Evolutionary conservation across 2,797 vertebrate species (phyloP).

Genomic region (Hippoglossus hippoglossus): DNA sequence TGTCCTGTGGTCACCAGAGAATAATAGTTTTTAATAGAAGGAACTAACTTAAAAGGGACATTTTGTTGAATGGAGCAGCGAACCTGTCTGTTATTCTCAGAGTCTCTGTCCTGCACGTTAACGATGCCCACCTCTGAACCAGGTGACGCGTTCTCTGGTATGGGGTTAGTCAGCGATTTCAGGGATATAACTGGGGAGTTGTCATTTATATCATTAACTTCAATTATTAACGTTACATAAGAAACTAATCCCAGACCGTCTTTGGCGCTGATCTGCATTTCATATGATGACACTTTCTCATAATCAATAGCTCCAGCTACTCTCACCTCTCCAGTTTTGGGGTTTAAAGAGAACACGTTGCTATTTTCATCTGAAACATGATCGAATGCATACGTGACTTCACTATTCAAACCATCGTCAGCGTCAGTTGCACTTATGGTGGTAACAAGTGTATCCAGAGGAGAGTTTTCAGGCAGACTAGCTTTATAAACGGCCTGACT

Average conservation of each 20-base stretch:
- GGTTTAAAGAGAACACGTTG: slow-evolving; percentile 67
- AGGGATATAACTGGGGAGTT: slow-evolving; percentile 64
- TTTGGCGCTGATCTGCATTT: slow-evolving; percentile 78
- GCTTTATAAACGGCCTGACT: not conserved
- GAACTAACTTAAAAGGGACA: no score
- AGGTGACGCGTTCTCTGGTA: slow-evolving; percentile 62
- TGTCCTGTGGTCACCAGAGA: no score
- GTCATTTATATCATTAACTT: slow-evolving; percentile 74
- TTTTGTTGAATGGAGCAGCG: no score
- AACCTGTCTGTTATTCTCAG: no score
- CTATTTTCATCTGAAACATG: slow-evolving; percentile 67
- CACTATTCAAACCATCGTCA: slow-evolving; percentile 75
- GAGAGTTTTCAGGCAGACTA: not conserved
- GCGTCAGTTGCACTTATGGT: slow-evolving; percentile 72
- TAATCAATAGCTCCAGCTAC: slow-evolving; percentile 67
- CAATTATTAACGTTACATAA: slow-evolving; percentile 68
- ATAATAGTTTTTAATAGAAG: no score
- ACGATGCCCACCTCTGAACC: not conserved
- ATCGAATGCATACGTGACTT: slow-evolving; percentile 77
- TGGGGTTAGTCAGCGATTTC: slow-evolving; percentile 57
- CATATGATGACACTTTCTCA: slow-evolving; percentile 67
- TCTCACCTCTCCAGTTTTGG: slow-evolving; percentile 69
- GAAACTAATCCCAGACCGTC: slow-evolving; percentile 76
- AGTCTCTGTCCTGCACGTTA: no score
- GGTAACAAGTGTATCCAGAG: slow-evolving; percentile 49